These are phyloP conservation scores for Actinia tenebrosa DNA, from an alignment of 64 coral and sea anemone genomes.

Conservation along the genomic window DNA sequence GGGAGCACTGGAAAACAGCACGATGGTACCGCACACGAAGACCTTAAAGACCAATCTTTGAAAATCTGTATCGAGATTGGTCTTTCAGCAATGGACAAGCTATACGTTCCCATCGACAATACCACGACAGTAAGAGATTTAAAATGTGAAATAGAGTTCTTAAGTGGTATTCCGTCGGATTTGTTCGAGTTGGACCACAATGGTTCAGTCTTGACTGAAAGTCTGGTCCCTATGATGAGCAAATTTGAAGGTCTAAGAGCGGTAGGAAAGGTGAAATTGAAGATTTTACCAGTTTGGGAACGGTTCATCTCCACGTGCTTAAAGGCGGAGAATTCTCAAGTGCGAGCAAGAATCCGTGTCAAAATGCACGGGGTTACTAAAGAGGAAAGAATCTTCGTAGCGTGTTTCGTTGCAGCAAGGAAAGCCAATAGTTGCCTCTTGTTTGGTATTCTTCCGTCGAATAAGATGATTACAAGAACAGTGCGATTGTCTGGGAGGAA, in stretches of 20 bases:
- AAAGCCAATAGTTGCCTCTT: conserved; percentile 35
- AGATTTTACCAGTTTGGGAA: conserved; percentile 45
- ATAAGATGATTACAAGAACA: conserved; percentile 34
- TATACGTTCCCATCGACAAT: not conserved
- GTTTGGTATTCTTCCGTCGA: conserved; percentile 29
- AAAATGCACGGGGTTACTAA: conserved; percentile 48
- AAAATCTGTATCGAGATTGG: not conserved
- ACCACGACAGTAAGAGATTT: not conserved
- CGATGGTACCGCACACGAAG: not conserved
- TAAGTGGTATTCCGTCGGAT: conserved; percentile 12
- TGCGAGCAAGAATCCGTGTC: conserved; percentile 20
- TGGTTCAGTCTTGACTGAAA: not conserved
- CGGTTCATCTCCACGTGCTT: conserved; percentile 41
- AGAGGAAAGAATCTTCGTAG: conserved; percentile 40
- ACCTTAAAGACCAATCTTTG: not conserved
- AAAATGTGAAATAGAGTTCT: conserved; percentile 3
- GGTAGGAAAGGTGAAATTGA: not conserved
- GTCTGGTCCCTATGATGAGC: not conserved
- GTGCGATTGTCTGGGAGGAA: conserved; percentile 31
- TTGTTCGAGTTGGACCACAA: conserved; percentile 2
- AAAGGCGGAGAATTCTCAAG: conserved; percentile 33
- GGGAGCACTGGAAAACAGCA: not conserved
- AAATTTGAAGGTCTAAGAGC: not conserved
- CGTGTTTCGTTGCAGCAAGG: conserved; percentile 42
- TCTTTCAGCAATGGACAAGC: not conserved